A percentile compares a stretch with the other conserved stretches of the same genome.
These are phyloP conservation scores for Nannoperca obscura DNA, from an alignment of 2,797 vertebrate genomes.

Conservation along the genomic window DNA sequence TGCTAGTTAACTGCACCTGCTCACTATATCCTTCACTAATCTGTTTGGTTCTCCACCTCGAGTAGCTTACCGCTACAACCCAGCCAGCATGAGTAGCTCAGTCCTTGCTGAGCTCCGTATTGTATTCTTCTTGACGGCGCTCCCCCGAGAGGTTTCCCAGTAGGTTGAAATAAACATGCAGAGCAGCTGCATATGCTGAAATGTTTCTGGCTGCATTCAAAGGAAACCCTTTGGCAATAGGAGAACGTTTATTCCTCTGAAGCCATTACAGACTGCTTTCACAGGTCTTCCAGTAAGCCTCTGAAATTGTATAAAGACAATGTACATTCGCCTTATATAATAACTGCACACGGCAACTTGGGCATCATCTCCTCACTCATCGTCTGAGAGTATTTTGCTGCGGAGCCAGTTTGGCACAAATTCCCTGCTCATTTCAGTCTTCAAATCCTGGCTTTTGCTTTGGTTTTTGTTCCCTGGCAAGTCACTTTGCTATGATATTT, in stretches of 20 bases:
- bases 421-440: slow-evolving; percentile 33
- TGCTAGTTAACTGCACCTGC: slow-evolving; percentile 50
- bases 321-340: slow-evolving; percentile 43
- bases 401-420: slow-evolving; percentile 50
- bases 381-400: slow-evolving; percentile 31
- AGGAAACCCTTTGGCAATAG: slow-evolving; percentile 51
- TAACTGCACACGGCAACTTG: slow-evolving; percentile 32
- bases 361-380: slow-evolving; percentile 32
- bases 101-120: slow-evolving; percentile 27
- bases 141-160: slow-evolving; percentile 43
- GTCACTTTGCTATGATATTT: slow-evolving; percentile 58
- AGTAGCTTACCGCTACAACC: slow-evolving; percentile 25
- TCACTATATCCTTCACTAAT: slow-evolving; percentile 47
- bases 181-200: slow-evolving; percentile 50
- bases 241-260: slow-evolving; percentile 40
- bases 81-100: slow-evolving; percentile 35
- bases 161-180: slow-evolving; percentile 50
- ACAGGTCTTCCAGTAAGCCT: slow-evolving; percentile 53
- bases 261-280: slow-evolving; percentile 36
- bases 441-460: slow-evolving; percentile 52
- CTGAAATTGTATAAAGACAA: slow-evolving; percentile 46
- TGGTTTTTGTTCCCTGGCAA: slow-evolving; percentile 54
- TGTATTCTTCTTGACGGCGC: slow-evolving; percentile 24
- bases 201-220: slow-evolving; percentile 55
- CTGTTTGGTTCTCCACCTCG: slow-evolving; percentile 42